These are phyloP conservation scores for Helogale parvula DNA, from an alignment of 2,113 vertebrate genomes.

Conservation along the genomic window DNA sequence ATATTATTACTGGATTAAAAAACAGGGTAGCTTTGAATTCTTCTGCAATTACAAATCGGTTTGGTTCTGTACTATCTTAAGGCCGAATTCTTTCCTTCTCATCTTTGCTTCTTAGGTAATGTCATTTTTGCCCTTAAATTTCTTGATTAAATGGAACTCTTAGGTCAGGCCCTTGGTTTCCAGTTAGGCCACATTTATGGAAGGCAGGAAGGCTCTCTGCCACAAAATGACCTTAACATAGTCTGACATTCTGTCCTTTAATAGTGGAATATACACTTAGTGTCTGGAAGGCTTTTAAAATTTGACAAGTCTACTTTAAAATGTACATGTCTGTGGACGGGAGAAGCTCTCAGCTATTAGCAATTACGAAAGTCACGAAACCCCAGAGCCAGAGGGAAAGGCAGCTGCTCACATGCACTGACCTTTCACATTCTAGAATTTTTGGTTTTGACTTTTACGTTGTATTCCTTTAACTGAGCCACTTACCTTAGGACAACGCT, in stretches of 20 bases:
- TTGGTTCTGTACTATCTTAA: background rate
- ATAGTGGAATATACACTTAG: slow-evolving; percentile 57
- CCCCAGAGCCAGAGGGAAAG: background rate
- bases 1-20: background rate
- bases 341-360: slow-evolving; percentile 59
- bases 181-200: slow-evolving; percentile 51
- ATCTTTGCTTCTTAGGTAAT: slow-evolving; percentile 42
- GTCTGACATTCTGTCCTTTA: slow-evolving; percentile 66
- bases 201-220: background rate
- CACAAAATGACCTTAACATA: slow-evolving; percentile 49
- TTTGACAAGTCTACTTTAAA: slow-evolving; percentile 70
- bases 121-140: background rate
- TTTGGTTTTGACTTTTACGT: background rate
- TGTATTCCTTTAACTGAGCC: slow-evolving; percentile 43
- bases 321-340: slow-evolving; percentile 63
- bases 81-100: background rate
- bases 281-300: slow-evolving; percentile 66
- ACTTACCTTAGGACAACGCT: slow-evolving; percentile 39
- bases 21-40: background rate
- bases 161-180: slow-evolving; percentile 49
- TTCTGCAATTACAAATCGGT: slow-evolving; percentile 20
- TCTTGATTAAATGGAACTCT: slow-evolving; percentile 61
- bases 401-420: background rate
- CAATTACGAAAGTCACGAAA: slow-evolving; percentile 53
- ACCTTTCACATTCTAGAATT: background rate